A percentile compares a stretch with the other conserved stretches of the same genome.
These are phyloP conservation scores for Caenorhabditis sinica DNA, from an alignment of 2,888 invertebrate species.

Conservation along the genomic window DNA sequence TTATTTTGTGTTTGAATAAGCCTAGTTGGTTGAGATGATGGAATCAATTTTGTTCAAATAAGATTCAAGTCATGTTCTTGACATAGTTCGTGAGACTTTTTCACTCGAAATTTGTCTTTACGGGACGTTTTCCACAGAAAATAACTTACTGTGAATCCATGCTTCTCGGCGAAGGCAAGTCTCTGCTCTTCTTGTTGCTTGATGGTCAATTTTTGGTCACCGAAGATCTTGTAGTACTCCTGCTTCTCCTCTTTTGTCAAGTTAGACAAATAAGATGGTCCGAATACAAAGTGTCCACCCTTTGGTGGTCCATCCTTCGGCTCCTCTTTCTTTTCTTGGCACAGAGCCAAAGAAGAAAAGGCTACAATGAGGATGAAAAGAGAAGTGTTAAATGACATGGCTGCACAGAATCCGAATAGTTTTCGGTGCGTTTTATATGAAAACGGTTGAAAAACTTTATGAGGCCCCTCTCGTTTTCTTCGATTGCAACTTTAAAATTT, in stretches of 20 bases:
- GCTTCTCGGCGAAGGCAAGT: conserved; percentile 64
- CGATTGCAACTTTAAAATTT: conserved; percentile 23
- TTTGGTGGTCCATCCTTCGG: conserved; percentile 25
- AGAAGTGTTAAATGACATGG: conserved; percentile 29
- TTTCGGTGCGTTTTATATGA: conserved; percentile 33
- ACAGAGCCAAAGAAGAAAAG: conserved; percentile 34
- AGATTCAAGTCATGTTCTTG: no score
- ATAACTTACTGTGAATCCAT: conserved; percentile 59
- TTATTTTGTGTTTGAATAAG: background rate
- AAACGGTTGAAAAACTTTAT: conserved; percentile 21
- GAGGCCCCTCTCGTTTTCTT: conserved; percentile 9
- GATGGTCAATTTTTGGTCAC: conserved; percentile 54
- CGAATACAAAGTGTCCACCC: conserved; percentile 20
- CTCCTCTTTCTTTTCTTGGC: conserved; percentile 22
- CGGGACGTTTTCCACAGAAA: background rate
- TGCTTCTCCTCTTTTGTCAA: conserved; percentile 58
- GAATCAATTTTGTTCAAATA: no score
- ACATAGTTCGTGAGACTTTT: no score
- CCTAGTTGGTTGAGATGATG: no score
- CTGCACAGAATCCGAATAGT: background rate
- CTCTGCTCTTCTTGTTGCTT: conserved; percentile 58
- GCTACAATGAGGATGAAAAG: conserved; percentile 32
- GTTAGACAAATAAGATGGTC: conserved; percentile 63
- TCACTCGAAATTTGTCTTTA: no score
- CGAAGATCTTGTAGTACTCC: conserved; percentile 61